A percentile compares a stretch with the other conserved stretches of the same genome.
Evolutionary conservation across 64 coral and sea anemone genomes (phyloP).

Genomic region (Stichodactyla mertensii): DNA sequence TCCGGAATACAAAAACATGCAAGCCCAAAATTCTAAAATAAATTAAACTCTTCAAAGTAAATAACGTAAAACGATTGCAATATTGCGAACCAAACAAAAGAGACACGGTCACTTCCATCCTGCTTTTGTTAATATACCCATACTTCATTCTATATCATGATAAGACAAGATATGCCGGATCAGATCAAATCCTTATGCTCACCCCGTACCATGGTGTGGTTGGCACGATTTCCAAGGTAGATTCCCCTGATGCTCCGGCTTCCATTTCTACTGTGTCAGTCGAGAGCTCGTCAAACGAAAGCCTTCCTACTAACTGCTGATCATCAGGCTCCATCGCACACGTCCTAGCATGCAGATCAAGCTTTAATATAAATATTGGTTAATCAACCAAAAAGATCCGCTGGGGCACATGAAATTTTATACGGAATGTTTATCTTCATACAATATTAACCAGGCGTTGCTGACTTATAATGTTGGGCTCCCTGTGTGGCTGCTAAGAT

Average conservation of each 20-base stretch:
- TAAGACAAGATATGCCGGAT: too few species aligned
- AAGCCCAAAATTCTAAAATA: too few species aligned
- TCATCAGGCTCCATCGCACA: constrained; percentile 16
- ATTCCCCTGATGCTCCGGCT: background rate
- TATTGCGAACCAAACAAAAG: too few species aligned
- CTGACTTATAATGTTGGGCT: background rate
- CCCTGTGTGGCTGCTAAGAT: background rate
- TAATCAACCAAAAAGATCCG: background rate
- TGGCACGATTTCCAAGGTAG: background rate
- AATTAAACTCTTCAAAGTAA: too few species aligned
- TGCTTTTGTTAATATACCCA: too few species aligned
- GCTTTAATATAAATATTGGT: background rate
- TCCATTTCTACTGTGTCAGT: constrained; percentile 2
- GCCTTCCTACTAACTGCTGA: constrained; percentile 26
- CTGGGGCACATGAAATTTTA: background rate
- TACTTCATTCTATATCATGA: too few species aligned
- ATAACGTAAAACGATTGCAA: too few species aligned
- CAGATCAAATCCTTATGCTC: background rate
- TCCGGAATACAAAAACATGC: too few species aligned
- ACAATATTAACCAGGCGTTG: constrained; percentile 36
- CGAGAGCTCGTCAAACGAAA: background rate
- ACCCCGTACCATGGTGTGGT: constrained; percentile 22
- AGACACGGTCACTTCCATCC: too few species aligned
- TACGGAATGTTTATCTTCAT: background rate
- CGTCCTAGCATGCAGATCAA: background rate